Base-by-base conservation (phyloP, 2,888 invertebrate genomes). In the Tyria jacobaeae region DNA sequence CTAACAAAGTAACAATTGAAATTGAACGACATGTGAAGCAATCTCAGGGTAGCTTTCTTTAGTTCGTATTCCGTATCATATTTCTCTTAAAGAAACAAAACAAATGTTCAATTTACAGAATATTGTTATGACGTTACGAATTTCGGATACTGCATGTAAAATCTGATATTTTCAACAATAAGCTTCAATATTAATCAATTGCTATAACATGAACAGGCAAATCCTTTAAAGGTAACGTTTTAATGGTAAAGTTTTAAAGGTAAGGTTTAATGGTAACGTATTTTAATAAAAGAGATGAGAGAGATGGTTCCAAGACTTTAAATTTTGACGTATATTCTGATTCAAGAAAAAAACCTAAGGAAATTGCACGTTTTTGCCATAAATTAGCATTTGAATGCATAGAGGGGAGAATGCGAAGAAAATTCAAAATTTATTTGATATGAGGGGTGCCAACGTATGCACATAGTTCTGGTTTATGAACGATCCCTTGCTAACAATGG, bases 401-500 rank as follows among this genome's bases (percentile, higher is more conserved):
- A 53, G 7, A 57, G 31, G 37, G 57, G 57, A 39, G 39, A 51
- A 47, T 35, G 15, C 14, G 0, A 51, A 25, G 47, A 56, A 59
- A 55, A 63, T 59, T 51, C 55, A 39, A 55, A 64, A 64, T 60
- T 60, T 68, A 64, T 67, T 61, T 55, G 6, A 35, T 49, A 12
- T 37, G 55, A 52, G 57, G 59, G 52, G 44, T 53, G 21, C 44
- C 37, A n/a, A n/a, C n/a, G n/a, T n/a, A n/a, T n/a, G n/a, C 27
- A 34, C 48, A 55, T 53, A 54, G 47, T 49, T 51, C 47, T 41
- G 49, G 60, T 27, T 54, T 39, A 39, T 39, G 58, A 54, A 44
- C 21, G 44, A 35, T 41, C 47, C 60, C 60, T 50, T 62, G 65
- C 60, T 73, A 62, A 66, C 70, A 76, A 73, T 68, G 64, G 66